Percentiles rank a stretch among this genome's conserved stretches.
phyloP scores from a whole-genome alignment of 1,140 invertebrate genomes.

The Brachystomella parvula region DNA sequence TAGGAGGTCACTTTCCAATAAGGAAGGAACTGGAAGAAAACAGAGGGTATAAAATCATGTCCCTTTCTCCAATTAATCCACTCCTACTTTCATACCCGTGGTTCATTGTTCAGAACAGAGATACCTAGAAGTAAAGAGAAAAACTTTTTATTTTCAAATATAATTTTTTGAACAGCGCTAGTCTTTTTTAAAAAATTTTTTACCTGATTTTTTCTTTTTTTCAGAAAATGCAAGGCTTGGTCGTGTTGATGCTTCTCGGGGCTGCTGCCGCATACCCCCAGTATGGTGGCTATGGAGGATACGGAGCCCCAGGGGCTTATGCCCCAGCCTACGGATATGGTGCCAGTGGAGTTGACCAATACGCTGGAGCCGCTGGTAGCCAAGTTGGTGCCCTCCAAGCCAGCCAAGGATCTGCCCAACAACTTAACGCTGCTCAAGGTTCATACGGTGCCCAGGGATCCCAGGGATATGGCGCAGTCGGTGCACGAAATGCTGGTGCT shows the following conservation, averaged over 20 bases:
- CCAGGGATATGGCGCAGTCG: neutral
- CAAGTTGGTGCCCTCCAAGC: neutral
- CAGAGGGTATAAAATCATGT: neutral
- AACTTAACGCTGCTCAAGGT: neutral
- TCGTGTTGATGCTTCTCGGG: conserved; percentile 4
- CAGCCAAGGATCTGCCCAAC: neutral
- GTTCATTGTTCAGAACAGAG: neutral
- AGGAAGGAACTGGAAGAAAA: neutral
- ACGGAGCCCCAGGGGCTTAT: conserved; percentile 23
- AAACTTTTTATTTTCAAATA: neutral
- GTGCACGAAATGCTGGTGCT: neutral
- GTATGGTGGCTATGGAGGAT: conserved; percentile 16
- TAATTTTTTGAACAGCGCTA: neutral
- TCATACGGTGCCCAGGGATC: neutral
- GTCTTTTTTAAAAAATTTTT: neutral
- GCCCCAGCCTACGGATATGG: neutral
- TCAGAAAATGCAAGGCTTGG: neutral
- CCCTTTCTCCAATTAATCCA: neutral
- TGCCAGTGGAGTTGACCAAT: neutral
- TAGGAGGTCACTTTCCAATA: too few species aligned
- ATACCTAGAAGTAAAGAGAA: neutral
- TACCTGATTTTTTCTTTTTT: neutral
- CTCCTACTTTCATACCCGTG: neutral
- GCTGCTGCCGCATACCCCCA: neutral
- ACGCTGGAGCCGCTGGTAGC: neutral